A percentile compares a stretch with the other conserved stretches of the same genome.
Evolutionary conservation across 2,797 vertebrate genomes (phyloP).

Genomic region (Oreochromis mossambicus): DNA sequence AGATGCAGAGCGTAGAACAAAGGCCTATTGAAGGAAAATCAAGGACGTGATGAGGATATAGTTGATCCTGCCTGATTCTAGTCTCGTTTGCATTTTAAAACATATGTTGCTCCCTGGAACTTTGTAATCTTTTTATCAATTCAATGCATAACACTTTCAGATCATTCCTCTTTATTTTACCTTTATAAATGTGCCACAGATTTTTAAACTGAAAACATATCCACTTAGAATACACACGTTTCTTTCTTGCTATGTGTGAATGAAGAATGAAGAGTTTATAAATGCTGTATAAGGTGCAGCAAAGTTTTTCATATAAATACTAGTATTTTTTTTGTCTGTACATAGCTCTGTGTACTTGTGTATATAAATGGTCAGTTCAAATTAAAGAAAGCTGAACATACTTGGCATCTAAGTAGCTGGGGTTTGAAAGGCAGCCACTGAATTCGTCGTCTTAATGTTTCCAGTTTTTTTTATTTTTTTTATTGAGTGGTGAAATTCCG

Average conservation of each 20-base stretch:
- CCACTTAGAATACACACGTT: neutral
- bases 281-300: neutral
- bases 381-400: neutral
- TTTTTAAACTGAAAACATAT: neutral
- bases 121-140: neutral
- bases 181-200: neutral
- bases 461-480: constrained; percentile 5
- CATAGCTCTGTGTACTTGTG: neutral
- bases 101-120: neutral
- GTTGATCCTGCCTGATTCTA: neutral
- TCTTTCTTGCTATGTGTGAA: neutral
- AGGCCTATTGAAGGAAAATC: constrained; percentile 28
- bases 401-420: neutral
- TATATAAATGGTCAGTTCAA: neutral
- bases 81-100: neutral
- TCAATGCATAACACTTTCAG: neutral
- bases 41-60: neutral
- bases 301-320: neutral
- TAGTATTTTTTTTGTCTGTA: neutral
- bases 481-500: constrained; percentile 38
- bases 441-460: neutral
- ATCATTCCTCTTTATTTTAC: neutral
- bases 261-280: neutral
- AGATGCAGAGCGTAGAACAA: constrained; percentile 31
- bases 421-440: constrained; percentile 10